Conservation (phyloP, 2,888 invertebrate genomes). For the Trichacis sp. region DNA sequence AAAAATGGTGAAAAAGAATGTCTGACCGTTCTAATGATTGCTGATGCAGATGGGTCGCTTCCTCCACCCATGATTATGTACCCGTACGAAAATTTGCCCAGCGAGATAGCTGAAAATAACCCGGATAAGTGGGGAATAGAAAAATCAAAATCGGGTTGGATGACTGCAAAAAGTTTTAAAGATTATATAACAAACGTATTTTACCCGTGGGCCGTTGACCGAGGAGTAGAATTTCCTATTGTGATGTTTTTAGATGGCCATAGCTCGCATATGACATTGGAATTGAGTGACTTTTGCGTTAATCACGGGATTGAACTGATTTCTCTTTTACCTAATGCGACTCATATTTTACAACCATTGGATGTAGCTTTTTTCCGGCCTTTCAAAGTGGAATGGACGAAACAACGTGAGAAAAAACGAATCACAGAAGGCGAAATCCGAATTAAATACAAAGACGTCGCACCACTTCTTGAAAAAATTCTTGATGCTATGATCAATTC, state of each 20-base stretch:
- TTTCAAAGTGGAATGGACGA: slow-evolving; percentile 5
- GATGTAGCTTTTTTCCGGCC: slow-evolving; percentile 58
- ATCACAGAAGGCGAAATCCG: not conserved
- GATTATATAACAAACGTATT: slow-evolving; percentile 62
- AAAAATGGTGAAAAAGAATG: slow-evolving; percentile 33
- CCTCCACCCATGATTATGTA: slow-evolving; percentile 38
- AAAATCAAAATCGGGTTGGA: slow-evolving; percentile 64
- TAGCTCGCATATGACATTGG: slow-evolving; percentile 57
- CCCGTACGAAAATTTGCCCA: slow-evolving; percentile 15
- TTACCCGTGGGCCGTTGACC: slow-evolving; percentile 54
- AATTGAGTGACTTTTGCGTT: slow-evolving; percentile 58
- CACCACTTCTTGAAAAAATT: not conserved
- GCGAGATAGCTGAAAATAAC: slow-evolving; percentile 27
- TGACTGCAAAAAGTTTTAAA: slow-evolving; percentile 60
- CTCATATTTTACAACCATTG: too few species aligned
- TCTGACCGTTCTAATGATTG: slow-evolving; percentile 32
- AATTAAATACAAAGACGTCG: not conserved
- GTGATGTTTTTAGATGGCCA: slow-evolving; percentile 65
- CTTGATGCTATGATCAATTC: not conserved
- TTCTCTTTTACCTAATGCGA: slow-evolving; percentile 56
- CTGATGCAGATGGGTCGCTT: slow-evolving; percentile 28
- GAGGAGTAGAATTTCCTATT: slow-evolving; percentile 53
- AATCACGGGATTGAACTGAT: slow-evolving; percentile 55
- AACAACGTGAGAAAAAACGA: not conserved
- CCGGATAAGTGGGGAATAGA: slow-evolving; percentile 59